Base-by-base conservation (phyloP, 2,113 vertebrate species). In the Natator depressus region DNA sequence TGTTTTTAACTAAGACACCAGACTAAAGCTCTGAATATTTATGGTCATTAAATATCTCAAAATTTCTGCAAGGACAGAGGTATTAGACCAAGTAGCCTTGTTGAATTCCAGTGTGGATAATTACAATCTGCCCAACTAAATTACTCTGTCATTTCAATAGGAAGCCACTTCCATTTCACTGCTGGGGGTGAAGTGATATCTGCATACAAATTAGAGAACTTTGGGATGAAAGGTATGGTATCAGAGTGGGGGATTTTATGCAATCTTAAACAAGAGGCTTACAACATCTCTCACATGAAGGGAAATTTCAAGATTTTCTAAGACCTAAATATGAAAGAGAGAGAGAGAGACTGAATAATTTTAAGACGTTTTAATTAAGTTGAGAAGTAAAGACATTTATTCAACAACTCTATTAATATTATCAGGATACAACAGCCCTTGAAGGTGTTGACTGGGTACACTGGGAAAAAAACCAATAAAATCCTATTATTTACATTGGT, bases 1-100 rank as follows among this genome's bases (percentile, higher is more conserved):
- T 31, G 35, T 17, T 35, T 31, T n/a, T 69, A 69, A 69, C 12
- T 8, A 17, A n/a, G 31, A 29, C 31, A 69, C 12, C 16, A 69
- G 14, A n/a, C 17, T 38, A 72, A 69, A 69, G 62, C 62, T n/a
- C 14, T 69, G 13, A 51, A 51, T 82, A 82, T 27, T 80, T 35
- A 59, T 0, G 0, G 69, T 62, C 62, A 80, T 12, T 69, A 84
- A 8, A 3, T 10, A 51, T 27, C 5, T 81, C 1, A 62, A 0
- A 35, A 62, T 54, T 59, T 87, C 88, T 94, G 42, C n/a, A 88
- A 80, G 42, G 84, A 31, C 6, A 19, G 76, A 76, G 42, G 25
- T 76, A 65, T 89, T 17, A 55, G 38, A 62, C 27, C 55, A 84
- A 19, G 90, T 59, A 29, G 10, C 13, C 42, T 46, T 31, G 4